Percentiles rank a stretch among this genome's conserved stretches.
Evolutionary conservation across 2,113 vertebrate species (phyloP).

Genomic region (Scomber scombrus): DNA sequence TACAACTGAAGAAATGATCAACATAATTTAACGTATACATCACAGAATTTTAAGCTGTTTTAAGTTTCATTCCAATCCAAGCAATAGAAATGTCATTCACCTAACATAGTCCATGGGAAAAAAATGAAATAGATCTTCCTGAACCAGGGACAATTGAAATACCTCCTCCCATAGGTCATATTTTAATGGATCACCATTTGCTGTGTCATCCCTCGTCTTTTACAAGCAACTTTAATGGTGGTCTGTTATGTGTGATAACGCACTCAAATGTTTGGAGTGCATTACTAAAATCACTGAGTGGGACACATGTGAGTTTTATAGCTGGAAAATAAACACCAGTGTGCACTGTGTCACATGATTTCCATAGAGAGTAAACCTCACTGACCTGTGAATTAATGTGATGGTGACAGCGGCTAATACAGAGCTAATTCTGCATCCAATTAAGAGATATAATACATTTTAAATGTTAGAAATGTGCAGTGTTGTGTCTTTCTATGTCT

Average conservation of each 20-base stretch:
- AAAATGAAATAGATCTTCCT: too few species aligned
- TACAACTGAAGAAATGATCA: too few species aligned
- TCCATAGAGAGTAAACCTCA: constrained; percentile 1
- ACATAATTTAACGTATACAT: too few species aligned
- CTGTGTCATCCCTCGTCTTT: constrained; percentile 29
- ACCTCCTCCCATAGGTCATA: not conserved
- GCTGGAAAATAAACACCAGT: constrained; percentile 18
- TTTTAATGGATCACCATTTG: not conserved
- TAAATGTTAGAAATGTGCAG: too few species aligned
- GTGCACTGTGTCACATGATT: constrained; percentile 17
- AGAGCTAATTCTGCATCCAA: not conserved
- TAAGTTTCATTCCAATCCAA: too few species aligned
- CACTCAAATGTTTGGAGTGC: not conserved
- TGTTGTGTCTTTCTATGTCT: too few species aligned
- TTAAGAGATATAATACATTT: not conserved
- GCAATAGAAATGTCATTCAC: too few species aligned
- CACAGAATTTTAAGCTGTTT: too few species aligned
- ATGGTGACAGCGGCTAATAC: not conserved
- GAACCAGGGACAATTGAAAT: too few species aligned
- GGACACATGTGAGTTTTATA: constrained; percentile 32
- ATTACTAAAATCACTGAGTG: constrained; percentile 27
- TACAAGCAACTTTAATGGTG: constrained; percentile 22
- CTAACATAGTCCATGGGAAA: too few species aligned
- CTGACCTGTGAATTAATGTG: not conserved
- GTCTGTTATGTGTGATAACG: constrained; percentile 50